These are phyloP conservation scores for Plectrocnemia conspersa DNA, from an alignment of 1,140 invertebrate genomes.

Conservation along the genomic window DNA sequence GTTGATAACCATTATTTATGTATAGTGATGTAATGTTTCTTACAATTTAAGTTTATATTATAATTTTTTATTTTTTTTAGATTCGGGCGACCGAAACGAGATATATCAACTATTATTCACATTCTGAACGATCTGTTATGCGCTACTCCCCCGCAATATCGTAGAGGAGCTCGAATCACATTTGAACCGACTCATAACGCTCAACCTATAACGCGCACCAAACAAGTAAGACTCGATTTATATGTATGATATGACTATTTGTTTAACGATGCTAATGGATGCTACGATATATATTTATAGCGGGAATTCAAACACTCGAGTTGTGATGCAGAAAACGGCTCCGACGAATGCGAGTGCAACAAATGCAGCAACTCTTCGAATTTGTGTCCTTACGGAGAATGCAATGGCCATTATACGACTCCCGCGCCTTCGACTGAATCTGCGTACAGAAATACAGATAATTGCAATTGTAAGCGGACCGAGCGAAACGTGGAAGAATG, in stretches of 20 bases:
- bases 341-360: constrained; percentile 27
- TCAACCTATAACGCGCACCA: constrained; percentile 22
- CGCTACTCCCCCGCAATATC: constrained; percentile 65
- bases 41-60: neutral
- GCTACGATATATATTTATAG: constrained; percentile 15
- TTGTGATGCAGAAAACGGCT: constrained; percentile 11
- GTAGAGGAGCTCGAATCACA: constrained; percentile 44
- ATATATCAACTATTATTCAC: constrained; percentile 92
- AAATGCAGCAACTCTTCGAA: constrained; percentile 41
- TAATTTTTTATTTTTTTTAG: constrained; percentile 32
- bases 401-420: constrained; percentile 41
- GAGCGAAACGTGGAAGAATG: neutral
- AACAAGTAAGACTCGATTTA: constrained; percentile 32
- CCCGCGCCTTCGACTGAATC: constrained; percentile 25
- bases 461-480: constrained; percentile 17
- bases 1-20: neutral
- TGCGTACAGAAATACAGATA: constrained; percentile 32
- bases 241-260: too few relatives aligned
- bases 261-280: neutral
- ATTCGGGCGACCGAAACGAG: constrained; percentile 82
- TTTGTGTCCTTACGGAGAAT: constrained; percentile 42
- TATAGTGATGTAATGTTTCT: neutral
- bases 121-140: constrained; percentile 91
- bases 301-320: constrained; percentile 24
- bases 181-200: constrained; percentile 42